These are phyloP conservation scores for Nanger granti DNA, from an alignment of 2,113 vertebrate genomes.

Conservation along the genomic window DNA sequence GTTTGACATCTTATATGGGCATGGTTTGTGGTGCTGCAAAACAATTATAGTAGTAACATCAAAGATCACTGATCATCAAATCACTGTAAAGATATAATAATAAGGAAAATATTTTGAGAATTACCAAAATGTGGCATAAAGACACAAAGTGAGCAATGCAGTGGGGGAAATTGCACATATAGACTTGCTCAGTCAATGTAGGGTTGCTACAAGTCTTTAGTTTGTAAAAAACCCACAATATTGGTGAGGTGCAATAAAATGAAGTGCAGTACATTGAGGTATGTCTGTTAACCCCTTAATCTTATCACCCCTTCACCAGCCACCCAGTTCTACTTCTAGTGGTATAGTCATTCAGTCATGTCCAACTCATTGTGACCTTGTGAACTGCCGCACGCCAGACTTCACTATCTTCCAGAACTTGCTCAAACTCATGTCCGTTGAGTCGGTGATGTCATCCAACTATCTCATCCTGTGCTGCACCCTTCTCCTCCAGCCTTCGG, in stretches of 20 bases:
- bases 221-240: background rate
- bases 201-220: background rate
- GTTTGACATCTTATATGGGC: background rate
- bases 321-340: background rate
- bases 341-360: background rate
- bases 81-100: background rate
- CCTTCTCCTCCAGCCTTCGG: background rate
- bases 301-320: background rate
- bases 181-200: background rate
- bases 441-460: background rate
- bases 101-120: background rate
- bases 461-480: background rate
- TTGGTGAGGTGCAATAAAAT: background rate
- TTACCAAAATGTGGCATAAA: background rate
- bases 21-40: background rate
- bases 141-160: background rate
- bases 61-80: background rate
- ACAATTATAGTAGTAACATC: background rate
- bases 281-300: background rate
- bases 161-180: background rate
- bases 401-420: background rate
- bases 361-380: background rate
- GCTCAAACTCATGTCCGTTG: background rate
- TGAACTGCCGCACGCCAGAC: background rate
- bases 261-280: background rate